A percentile compares a stretch with the other conserved stretches of the same genome.
phyloP scores from a whole-genome alignment of 2,797 vertebrate genomes.

The Neoniphon sammara region DNA sequence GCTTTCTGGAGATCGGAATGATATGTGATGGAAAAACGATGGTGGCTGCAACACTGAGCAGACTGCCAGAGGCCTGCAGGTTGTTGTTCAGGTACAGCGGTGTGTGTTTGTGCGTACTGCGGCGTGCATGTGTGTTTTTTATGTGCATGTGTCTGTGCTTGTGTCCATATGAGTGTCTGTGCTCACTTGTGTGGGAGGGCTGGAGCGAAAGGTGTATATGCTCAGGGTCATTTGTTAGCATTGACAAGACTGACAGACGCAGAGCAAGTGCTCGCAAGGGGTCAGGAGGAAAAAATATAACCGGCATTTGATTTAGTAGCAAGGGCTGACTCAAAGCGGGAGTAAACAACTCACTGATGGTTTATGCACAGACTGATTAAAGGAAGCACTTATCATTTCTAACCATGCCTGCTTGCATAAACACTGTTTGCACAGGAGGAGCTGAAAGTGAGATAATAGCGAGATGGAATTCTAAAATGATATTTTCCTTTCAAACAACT shows the following conservation, averaged over 20 bases:
- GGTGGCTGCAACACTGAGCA: conserved; percentile 55
- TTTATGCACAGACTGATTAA: conserved; percentile 68
- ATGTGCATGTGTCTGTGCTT: neutral
- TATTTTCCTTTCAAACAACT: conserved; percentile 38
- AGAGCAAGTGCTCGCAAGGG: conserved; percentile 21
- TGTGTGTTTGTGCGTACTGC: neutral
- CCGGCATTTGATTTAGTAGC: conserved; percentile 64
- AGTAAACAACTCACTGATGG: conserved; percentile 66
- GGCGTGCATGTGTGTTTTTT: neutral
- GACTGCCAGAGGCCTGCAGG: conserved; percentile 26
- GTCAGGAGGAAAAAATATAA: conserved; percentile 26
- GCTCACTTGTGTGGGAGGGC: neutral
- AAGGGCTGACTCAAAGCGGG: conserved; percentile 53
- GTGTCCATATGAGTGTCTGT: neutral
- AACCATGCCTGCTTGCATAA: conserved; percentile 62
- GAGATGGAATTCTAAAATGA: conserved; percentile 42
- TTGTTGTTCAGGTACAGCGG: conserved; percentile 34
- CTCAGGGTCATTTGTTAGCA: conserved; percentile 22
- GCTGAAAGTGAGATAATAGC: conserved; percentile 46
- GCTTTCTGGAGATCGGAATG: conserved; percentile 60
- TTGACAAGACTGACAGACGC: conserved; percentile 32
- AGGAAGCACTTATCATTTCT: conserved; percentile 70
- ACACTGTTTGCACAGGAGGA: conserved; percentile 56
- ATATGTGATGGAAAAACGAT: conserved; percentile 63
- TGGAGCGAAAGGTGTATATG: neutral